Conservation (phyloP, 2,113 vertebrate genomes). For the Pseudolaguvia tuberculata region DNA sequence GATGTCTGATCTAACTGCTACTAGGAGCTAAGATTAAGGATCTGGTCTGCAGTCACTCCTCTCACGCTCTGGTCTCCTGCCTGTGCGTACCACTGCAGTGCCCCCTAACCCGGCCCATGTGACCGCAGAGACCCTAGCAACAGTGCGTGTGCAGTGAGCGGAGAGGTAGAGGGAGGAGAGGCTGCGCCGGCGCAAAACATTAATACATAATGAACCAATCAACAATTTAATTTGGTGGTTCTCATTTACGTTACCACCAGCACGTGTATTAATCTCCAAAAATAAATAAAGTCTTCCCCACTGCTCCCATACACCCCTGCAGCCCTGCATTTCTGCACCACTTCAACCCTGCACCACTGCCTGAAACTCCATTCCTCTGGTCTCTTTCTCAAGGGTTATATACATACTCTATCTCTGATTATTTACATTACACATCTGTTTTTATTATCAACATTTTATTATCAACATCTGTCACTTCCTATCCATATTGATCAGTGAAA, state of each 20-base stretch:
- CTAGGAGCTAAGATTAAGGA: background rate
- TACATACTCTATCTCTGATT: no score
- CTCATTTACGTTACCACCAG: conserved; percentile 71
- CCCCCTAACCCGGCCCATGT: conserved; percentile 72
- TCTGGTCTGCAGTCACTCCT: background rate
- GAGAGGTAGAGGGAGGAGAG: conserved; percentile 32
- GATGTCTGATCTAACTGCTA: background rate
- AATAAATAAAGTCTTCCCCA: conserved; percentile 58
- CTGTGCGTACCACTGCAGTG: conserved; percentile 62
- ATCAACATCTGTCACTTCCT: no score
- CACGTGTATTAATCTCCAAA: conserved; percentile 60
- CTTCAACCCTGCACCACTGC: background rate
- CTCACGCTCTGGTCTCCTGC: conserved; percentile 9
- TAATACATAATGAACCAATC: conserved; percentile 74
- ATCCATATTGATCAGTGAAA: no score
- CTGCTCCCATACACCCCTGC: no score
- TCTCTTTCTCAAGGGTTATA: no score
- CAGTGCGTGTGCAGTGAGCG: conserved; percentile 59
- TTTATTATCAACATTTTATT: no score
- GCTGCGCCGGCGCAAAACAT: conserved; percentile 65
- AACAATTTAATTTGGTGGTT: conserved; percentile 71
- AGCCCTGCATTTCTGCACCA: no score
- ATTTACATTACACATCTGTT: no score
- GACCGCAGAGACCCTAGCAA: conserved; percentile 71
- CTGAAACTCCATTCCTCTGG: background rate